These are phyloP conservation scores for Matsumyia berberina DNA, from an alignment of 2,888 invertebrate species.

Conservation along the genomic window DNA sequence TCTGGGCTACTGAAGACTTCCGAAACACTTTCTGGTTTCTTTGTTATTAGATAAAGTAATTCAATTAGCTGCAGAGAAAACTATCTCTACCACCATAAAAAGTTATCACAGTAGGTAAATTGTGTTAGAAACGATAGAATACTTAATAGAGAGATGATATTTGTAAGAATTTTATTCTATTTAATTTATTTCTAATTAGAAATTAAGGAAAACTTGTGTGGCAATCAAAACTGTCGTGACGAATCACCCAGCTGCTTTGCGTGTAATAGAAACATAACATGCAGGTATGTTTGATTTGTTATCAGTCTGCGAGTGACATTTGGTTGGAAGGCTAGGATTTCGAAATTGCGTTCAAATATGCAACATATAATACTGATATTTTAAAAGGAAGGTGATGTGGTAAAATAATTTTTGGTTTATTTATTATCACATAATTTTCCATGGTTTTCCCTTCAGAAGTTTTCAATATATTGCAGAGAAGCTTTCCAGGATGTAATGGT, in stretches of 20 bases:
- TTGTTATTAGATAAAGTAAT: conserved; percentile 45
- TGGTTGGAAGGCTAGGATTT: neutral
- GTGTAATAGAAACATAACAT: conserved; percentile 46
- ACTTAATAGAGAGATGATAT: neutral
- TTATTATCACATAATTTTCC: neutral
- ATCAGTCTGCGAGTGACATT: neutral
- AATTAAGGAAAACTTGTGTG: conserved; percentile 17
- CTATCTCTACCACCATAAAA: neutral
- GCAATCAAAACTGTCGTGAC: conserved; percentile 17
- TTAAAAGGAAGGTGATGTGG: no score
- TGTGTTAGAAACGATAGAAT: neutral
- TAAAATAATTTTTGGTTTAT: no score
- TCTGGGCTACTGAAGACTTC: conserved; percentile 7
- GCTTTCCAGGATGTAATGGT: no score
- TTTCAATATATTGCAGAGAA: no score
- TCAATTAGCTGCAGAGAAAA: conserved; percentile 30
- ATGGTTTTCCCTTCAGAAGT: no score
- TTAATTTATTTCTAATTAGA: conserved; percentile 50
- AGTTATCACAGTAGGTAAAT: neutral
- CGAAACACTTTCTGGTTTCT: conserved; percentile 15
- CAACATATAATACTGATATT: neutral
- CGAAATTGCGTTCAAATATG: neutral
- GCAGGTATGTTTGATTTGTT: conserved; percentile 40
- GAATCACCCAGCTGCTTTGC: conserved; percentile 35
- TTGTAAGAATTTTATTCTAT: neutral